Conservation (phyloP, 2,113 vertebrate genomes). For the Agelaius phoeniceus region DNA sequence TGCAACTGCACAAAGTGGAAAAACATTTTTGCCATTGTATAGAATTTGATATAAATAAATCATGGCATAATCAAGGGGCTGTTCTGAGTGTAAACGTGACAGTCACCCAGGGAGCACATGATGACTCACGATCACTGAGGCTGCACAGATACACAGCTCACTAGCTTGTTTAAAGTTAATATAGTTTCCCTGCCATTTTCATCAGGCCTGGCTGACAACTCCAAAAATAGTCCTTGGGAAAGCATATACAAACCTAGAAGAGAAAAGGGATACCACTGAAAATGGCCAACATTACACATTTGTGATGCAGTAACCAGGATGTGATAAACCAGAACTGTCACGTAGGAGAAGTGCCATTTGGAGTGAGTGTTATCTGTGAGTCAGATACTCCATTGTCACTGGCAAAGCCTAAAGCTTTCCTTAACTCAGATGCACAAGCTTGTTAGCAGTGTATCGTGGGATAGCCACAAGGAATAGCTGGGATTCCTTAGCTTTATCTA, state of each 20-base stretch:
- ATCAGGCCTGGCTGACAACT: conserved; percentile 39
- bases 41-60: conserved; percentile 49
- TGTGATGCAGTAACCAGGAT: not conserved
- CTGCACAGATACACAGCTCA: not conserved
- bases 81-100: conserved; percentile 29
- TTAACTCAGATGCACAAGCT: not conserved
- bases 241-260: not conserved
- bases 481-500: not conserved
- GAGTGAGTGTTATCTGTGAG: not conserved
- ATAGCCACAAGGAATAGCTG: not conserved
- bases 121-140: conserved; percentile 24
- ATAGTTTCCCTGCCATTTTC: conserved; percentile 27
- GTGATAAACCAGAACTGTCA: not conserved
- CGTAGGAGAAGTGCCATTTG: rapidly evolving
- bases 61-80: conserved; percentile 11
- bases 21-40: conserved; percentile 11
- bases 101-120: not conserved
- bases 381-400: not conserved
- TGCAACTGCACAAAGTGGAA: not conserved
- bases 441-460: not conserved
- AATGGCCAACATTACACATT: not conserved
- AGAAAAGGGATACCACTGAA: not conserved
- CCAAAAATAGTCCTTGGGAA: conserved; percentile 4
- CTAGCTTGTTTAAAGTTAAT: conserved; percentile 48
- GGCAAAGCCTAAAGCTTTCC: not conserved